Conservation (phyloP, 2,888 invertebrate genomes). For the Neocrepidodera transversa region DNA sequence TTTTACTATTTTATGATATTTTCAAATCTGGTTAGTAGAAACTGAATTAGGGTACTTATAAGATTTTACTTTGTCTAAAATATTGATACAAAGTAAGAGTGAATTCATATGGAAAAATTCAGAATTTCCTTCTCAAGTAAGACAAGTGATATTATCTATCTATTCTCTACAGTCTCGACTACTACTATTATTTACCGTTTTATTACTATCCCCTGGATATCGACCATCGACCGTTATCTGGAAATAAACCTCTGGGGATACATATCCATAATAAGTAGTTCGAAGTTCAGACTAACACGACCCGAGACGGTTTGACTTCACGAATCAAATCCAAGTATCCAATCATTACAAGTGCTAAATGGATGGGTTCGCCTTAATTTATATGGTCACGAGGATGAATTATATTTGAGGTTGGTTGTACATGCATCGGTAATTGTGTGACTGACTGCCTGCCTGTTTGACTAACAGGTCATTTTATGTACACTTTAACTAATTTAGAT, state of each 20-base stretch:
- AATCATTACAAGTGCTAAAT: slow-evolving; percentile 25
- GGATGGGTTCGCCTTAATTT: slow-evolving; percentile 22
- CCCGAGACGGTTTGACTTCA: slow-evolving; percentile 23
- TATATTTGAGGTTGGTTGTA: slow-evolving; percentile 17
- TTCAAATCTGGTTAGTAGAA: too few species aligned
- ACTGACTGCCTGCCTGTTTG: not conserved
- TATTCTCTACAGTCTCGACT: slow-evolving; percentile 5
- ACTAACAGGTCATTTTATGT: not conserved
- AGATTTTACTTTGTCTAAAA: too few species aligned
- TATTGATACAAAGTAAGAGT: too few species aligned
- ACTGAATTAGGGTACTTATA: too few species aligned
- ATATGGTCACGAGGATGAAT: slow-evolving; percentile 10
- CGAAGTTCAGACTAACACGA: slow-evolving; percentile 16
- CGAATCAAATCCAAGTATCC: slow-evolving; percentile 22
- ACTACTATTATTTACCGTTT: slow-evolving; percentile 16
- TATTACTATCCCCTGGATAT: slow-evolving; percentile 11
- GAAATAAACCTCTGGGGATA: slow-evolving; percentile 14
- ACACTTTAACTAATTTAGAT: too few species aligned
- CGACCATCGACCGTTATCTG: slow-evolving; percentile 15
- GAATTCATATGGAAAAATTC: too few species aligned
- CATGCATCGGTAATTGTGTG: slow-evolving; percentile 14
- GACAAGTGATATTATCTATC: slow-evolving; percentile 8
- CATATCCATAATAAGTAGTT: slow-evolving; percentile 20
- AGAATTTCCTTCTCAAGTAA: not conserved
- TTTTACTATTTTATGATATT: too few species aligned